These are phyloP conservation scores for Micromussa lordhowensis DNA, from an alignment of 92 coral and sea anemone species.

Conservation along the genomic window DNA sequence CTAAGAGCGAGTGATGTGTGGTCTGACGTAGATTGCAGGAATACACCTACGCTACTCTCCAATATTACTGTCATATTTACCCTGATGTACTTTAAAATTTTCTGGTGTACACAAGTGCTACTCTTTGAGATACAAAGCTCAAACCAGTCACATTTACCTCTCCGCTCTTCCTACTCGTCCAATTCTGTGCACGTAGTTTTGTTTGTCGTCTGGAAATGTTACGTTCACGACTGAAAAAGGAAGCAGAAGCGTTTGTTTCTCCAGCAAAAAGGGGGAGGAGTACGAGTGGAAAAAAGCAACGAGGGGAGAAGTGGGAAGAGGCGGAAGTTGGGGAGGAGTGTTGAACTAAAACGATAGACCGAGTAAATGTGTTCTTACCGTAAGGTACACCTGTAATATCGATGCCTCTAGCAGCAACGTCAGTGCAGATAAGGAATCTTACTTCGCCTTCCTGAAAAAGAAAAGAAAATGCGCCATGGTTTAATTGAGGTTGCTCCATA, in stretches of 20 bases:
- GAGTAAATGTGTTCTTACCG: constrained; percentile 61
- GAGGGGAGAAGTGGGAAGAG: not conserved
- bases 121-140: too few relatives aligned
- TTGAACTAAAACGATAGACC: not conserved
- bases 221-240: constrained; percentile 83
- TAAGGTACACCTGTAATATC: constrained; percentile 91
- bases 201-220: constrained; percentile 95
- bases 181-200: constrained; percentile 96
- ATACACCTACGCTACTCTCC: not conserved
- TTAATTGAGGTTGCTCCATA: too few relatives aligned
- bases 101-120: too few relatives aligned
- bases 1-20: too few relatives aligned
- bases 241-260: not conserved
- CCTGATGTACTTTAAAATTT: too few relatives aligned
- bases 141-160: constrained; percentile 64
- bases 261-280: not conserved
- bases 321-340: too few relatives aligned
- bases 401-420: constrained; percentile 97
- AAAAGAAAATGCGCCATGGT: not conserved
- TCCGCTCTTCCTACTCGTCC: constrained; percentile 98
- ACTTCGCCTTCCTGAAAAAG: constrained; percentile 82
- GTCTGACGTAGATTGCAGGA: too few relatives aligned
- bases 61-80: not conserved
- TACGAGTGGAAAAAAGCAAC: not conserved
- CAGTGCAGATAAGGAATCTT: constrained; percentile 93